Evolutionary conservation across 2,797 vertebrate species (phyloP), one percentile per base, ranked within the genome.

Genomic region (Catharus ustulatus): DNA sequence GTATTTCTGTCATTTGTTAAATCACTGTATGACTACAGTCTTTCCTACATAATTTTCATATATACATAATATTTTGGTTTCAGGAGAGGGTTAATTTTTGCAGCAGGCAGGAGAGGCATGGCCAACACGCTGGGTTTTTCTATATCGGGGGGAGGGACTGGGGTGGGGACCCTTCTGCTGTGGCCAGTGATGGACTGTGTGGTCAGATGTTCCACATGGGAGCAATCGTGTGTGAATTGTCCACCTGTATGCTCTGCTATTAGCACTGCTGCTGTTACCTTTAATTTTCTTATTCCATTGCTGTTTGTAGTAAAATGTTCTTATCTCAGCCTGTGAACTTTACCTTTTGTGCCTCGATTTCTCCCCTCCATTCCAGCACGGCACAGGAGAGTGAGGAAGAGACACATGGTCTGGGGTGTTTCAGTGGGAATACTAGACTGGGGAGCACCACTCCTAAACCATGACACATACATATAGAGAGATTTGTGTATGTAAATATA

Each of bases 201-300:
- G 43, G 12, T 36, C 32, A 30, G 42, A 10, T 36, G 38, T 11
- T 45, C 62, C 12, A 2, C 3, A 1, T 3, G 17, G 18, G 22
- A 43, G 15, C 9, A 27, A 2, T 5, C 0, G 0, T 0, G 0
- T 4, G 15, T 23, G 42, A 23, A 19, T 22, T 1, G 0, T 9
- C 10, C 22, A 1, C 15, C 18, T 13, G 12, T 6, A 2, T 16
- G 51, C 43, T 36, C 51, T 57, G 51, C 43, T 16, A 0, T 15
- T 9, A 4, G 30, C 9, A 9, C 2, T 40, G 69, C 5, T 64
- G 59, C 43, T 73, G 24, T 10, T 13, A 5, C 18, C 1, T 63
- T 42, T 4, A 15, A 4, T 9, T 36, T 32, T 57, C 14, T 43
- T 14, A n/a, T 58, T 75, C 32, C 11, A 7, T 5, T 62, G 34